Evolutionary conservation across 2,888 invertebrate species (phyloP).

Genomic region (Nemapogon koenigi): DNA sequence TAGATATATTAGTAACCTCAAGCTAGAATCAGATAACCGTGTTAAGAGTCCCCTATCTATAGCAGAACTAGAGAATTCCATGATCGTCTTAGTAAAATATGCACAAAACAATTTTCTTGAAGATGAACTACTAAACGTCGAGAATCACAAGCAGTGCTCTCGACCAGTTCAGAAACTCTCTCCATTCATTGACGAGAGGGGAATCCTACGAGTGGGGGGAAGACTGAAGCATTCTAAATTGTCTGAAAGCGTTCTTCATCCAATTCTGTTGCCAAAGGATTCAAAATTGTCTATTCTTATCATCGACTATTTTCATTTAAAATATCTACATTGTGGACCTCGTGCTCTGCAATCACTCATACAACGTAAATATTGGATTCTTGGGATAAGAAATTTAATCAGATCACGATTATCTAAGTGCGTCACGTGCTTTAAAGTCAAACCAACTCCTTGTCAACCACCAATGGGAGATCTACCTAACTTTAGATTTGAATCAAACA

Average conservation of each 20-base stretch:
- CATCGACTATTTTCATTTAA: constrained; percentile 6
- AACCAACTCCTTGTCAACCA: constrained; percentile 7
- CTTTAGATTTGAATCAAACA: constrained; percentile 9
- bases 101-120: constrained; percentile 1
- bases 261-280: constrained; percentile 4
- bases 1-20: constrained; percentile 1
- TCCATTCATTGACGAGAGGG: constrained; percentile 1
- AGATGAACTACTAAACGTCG: background rate
- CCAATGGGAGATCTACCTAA: constrained; percentile 16
- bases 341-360: constrained; percentile 7
- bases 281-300: background rate
- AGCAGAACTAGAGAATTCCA: background rate
- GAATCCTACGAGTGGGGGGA: constrained; percentile 7
- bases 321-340: constrained; percentile 9
- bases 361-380: constrained; percentile 7
- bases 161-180: constrained; percentile 1
- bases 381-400: constrained; percentile 6
- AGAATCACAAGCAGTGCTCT: background rate
- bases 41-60: background rate
- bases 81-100: background rate
- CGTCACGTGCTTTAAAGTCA: constrained; percentile 8
- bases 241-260: constrained; percentile 1
- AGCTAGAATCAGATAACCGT: background rate
- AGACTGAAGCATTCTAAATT: constrained; percentile 1
- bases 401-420: constrained; percentile 8